phyloP scores from a whole-genome alignment of 2,797 vertebrate genomes.

The Phaenicophaeus curvirostris region DNA sequence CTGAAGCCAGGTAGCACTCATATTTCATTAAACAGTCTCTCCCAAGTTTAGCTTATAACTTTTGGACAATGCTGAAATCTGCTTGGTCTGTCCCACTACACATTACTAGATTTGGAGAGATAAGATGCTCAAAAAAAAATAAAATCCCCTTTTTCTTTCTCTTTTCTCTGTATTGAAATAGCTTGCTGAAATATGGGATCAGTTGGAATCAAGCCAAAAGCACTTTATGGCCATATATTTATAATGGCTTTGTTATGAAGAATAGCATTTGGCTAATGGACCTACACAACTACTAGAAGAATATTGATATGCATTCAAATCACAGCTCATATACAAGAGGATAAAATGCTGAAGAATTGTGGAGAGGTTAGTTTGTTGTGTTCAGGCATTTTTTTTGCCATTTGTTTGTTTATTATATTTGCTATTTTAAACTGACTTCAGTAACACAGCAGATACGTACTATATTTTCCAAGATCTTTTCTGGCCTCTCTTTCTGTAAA shows the following conservation, averaged over 20 bases:
- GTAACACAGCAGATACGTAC: neutral
- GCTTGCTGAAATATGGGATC: conserved; percentile 30
- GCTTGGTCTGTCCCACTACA: neutral
- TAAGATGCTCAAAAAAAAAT: neutral
- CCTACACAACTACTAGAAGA: conserved; percentile 43
- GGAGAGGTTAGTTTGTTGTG: neutral
- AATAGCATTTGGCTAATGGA: conserved; percentile 69
- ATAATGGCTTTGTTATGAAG: conserved; percentile 56
- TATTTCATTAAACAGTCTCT: neutral
- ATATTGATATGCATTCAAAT: conserved; percentile 44
- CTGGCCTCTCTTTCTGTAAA: conserved; percentile 7
- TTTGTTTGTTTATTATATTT: conserved; percentile 39
- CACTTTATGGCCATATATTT: conserved; percentile 60
- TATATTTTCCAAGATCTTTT: neutral
- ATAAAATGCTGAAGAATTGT: neutral
- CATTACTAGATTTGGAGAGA: neutral
- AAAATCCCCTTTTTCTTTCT: neutral
- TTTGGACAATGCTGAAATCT: neutral
- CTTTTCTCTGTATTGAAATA: conserved; percentile 1
- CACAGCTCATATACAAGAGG: conserved; percentile 6
- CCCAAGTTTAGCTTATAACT: neutral
- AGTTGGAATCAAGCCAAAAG: conserved; percentile 27
- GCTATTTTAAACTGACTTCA: conserved; percentile 5
- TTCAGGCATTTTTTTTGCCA: conserved; percentile 30
- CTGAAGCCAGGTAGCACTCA: neutral